phyloP scores from a whole-genome alignment of 2,113 vertebrate species.

The Platysteira castanea region DNA sequence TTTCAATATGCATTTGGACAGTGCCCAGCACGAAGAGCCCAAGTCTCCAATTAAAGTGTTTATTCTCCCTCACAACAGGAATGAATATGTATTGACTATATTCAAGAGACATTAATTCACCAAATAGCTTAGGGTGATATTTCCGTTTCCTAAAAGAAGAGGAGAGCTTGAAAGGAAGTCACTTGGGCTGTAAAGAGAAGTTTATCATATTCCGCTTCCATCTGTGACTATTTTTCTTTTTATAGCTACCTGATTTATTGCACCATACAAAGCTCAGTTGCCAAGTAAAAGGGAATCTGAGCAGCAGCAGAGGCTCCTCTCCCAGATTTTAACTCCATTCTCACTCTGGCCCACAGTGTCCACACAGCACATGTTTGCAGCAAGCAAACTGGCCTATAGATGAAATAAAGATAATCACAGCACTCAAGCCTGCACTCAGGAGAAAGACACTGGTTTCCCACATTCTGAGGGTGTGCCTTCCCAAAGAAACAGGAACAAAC shows the following conservation, averaged over 20 bases:
- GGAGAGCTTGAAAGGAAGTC: background rate
- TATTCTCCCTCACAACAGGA: background rate
- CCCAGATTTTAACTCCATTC: background rate
- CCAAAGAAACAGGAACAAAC: conserved; percentile 49
- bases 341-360: background rate
- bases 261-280: background rate
- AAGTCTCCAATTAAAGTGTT: background rate
- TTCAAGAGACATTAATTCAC: background rate
- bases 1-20: background rate
- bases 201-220: conserved; percentile 18
- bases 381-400: conserved; percentile 1
- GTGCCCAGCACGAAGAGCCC: background rate
- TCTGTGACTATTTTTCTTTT: background rate
- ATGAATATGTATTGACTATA: background rate
- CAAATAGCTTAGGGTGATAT: background rate
- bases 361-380: background rate
- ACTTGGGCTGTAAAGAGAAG: background rate
- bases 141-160: background rate
- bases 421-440: background rate
- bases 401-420: conserved; percentile 13
- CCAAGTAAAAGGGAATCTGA: background rate
- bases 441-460: conserved; percentile 55
- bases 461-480: conserved; percentile 52
- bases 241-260: conserved; percentile 22
- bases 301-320: background rate